These are phyloP conservation scores for Microctenopoma lineatum DNA, from an alignment of 2,797 vertebrate species.

Conservation along the genomic window DNA sequence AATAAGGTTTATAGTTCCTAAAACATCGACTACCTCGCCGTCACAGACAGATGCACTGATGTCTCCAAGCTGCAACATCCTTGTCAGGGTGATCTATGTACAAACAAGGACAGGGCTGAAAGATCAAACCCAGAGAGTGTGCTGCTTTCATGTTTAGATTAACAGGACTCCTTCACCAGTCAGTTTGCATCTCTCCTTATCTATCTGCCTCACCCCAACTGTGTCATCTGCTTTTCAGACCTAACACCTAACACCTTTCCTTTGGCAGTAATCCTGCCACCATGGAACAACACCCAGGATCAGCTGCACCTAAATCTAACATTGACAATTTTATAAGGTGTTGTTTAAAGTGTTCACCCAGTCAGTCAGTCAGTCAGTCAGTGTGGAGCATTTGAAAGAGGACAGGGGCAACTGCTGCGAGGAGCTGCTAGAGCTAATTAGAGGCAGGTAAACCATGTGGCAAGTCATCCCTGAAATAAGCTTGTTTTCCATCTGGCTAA, in stretches of 20 bases:
- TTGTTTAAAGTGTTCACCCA: slow-evolving; percentile 40
- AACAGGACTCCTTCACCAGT: slow-evolving; percentile 48
- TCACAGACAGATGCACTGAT: slow-evolving; percentile 53
- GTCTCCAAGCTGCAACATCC: slow-evolving; percentile 37
- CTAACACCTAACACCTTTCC: slow-evolving; percentile 25
- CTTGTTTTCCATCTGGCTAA: slow-evolving; percentile 43
- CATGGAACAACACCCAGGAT: slow-evolving; percentile 6
- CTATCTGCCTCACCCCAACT: slow-evolving; percentile 13
- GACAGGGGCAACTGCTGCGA: slow-evolving; percentile 44
- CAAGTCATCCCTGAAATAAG: slow-evolving; percentile 63
- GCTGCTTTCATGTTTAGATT: slow-evolving; percentile 61
- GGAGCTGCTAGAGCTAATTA: slow-evolving; percentile 42
- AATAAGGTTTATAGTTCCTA: slow-evolving; percentile 13
- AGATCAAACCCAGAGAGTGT: slow-evolving; percentile 59
- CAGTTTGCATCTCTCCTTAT: slow-evolving; percentile 62
- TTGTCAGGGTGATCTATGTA: slow-evolving; percentile 63
- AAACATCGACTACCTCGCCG: slow-evolving; percentile 17
- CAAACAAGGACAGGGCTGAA: slow-evolving; percentile 67
- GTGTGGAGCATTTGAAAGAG: slow-evolving; percentile 22
- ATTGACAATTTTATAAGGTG: slow-evolving; percentile 20
- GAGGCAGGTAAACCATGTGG: slow-evolving; percentile 52
- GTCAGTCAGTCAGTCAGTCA: slow-evolving; percentile 34
- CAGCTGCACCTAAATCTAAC: slow-evolving; percentile 35
- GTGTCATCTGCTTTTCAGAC: slow-evolving; percentile 28
- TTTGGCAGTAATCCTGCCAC: slow-evolving; percentile 28